phyloP scores from a whole-genome alignment of 2,888 invertebrate genomes.

The Nasonovia ribisnigri region DNA sequence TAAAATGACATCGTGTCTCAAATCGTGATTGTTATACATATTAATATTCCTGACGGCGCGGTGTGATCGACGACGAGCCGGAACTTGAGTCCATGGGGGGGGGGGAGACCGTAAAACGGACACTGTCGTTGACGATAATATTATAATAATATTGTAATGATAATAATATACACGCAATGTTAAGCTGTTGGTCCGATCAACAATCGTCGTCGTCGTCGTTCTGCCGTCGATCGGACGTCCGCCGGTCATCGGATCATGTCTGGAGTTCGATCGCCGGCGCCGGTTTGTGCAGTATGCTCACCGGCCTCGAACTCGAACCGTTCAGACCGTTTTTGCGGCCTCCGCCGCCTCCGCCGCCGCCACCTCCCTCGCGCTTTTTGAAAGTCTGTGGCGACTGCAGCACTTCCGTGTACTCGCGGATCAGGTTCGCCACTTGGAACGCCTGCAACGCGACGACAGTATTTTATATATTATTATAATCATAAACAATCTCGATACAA shows the following conservation, averaged over 20 bases:
- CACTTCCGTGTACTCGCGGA: constrained; percentile 88
- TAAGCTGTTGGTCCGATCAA: neutral
- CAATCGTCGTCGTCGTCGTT: too few species aligned
- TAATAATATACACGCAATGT: neutral
- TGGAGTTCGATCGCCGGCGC: constrained; percentile 76
- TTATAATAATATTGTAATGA: neutral
- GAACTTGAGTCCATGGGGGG: too few species aligned
- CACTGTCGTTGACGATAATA: neutral
- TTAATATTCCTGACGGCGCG: neutral
- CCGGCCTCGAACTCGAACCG: constrained; percentile 71
- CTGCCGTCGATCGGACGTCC: neutral
- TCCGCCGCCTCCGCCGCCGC: constrained; percentile 22
- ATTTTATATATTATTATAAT: neutral
- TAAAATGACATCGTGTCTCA: too few species aligned
- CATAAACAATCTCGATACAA: too few species aligned
- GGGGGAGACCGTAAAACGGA: too few species aligned
- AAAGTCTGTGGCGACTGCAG: constrained; percentile 72
- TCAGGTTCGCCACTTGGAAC: constrained; percentile 91
- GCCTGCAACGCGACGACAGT: constrained; percentile 75
- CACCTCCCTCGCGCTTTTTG: constrained; percentile 69
- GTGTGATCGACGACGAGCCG: too few species aligned
- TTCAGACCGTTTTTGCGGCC: constrained; percentile 67
- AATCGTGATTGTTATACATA: neutral
- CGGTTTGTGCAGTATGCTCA: constrained; percentile 73
- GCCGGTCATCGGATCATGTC: constrained; percentile 70